These are phyloP conservation scores for Leptinotarsa haldemani DNA, from an alignment of 2,888 invertebrate genomes.

Conservation along the genomic window DNA sequence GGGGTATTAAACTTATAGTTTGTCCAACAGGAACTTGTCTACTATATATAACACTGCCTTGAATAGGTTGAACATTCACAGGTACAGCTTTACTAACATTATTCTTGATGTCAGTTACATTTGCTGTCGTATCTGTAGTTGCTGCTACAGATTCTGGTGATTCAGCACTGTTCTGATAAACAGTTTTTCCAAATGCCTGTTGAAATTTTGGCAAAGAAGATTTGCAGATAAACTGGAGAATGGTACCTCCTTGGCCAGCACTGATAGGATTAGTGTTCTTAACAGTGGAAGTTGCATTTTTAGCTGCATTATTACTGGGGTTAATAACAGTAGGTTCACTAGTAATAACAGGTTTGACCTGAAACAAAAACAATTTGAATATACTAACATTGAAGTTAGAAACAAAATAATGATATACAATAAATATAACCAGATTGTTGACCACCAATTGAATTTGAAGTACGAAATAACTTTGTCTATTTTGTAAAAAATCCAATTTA, in stretches of 20 bases:
- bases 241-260: slow-evolving; percentile 57
- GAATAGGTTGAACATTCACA: slow-evolving; percentile 72
- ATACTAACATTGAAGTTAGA: background rate
- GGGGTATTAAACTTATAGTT: slow-evolving; percentile 71
- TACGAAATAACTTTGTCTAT: no score
- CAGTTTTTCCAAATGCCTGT: slow-evolving; percentile 82
- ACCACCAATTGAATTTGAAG: background rate
- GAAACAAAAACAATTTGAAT: slow-evolving; percentile 26
- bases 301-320: slow-evolving; percentile 41
- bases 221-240: slow-evolving; percentile 74
- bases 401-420: background rate
- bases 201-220: slow-evolving; percentile 79
- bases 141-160: slow-evolving; percentile 46
- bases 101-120: slow-evolving; percentile 37
- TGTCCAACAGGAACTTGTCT: slow-evolving; percentile 77
- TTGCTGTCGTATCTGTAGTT: slow-evolving; percentile 42
- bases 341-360: slow-evolving; percentile 38
- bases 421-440: background rate
- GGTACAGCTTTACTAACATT: slow-evolving; percentile 67
- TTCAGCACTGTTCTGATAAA: slow-evolving; percentile 67
- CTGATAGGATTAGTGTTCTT: slow-evolving; percentile 48
- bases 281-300: slow-evolving; percentile 50
- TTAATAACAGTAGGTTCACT: slow-evolving; percentile 46
- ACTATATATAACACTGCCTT: slow-evolving; percentile 78
- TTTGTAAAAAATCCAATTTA: no score